Percentiles rank a stretch among this genome's conserved stretches.
These are phyloP conservation scores for Nycteola revayana DNA, from an alignment of 2,888 invertebrate species.

Conservation along the genomic window DNA sequence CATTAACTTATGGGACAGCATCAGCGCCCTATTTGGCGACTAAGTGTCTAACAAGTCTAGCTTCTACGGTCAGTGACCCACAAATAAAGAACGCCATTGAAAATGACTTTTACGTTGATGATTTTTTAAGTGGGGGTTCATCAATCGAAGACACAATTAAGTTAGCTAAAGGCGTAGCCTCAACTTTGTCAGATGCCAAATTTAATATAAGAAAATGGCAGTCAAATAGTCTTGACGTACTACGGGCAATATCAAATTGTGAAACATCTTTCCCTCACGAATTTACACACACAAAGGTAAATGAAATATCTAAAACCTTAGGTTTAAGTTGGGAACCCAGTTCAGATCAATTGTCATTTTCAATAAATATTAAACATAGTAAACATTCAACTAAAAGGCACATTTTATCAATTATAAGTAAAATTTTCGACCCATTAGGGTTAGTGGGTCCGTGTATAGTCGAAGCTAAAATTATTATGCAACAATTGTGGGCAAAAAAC, in stretches of 20 bases:
- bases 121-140: not conserved
- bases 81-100: not conserved
- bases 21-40: not conserved
- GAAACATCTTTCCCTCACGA: no score
- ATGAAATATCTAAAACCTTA: constrained; percentile 21
- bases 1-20: not conserved
- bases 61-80: not conserved
- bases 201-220: not conserved
- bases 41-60: not conserved
- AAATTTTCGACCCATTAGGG: constrained; percentile 27
- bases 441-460: constrained; percentile 23
- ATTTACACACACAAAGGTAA: not conserved
- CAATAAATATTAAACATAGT: constrained; percentile 12
- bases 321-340: constrained; percentile 28
- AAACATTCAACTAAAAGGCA: constrained; percentile 29
- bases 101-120: not conserved
- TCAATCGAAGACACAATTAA: not conserved
- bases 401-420: constrained; percentile 17
- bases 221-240: no score
- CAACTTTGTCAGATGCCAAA: not conserved
- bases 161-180: not conserved
- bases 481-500: constrained; percentile 23
- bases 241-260: no score
- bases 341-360: constrained; percentile 24
- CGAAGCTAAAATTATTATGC: constrained; percentile 26